These are phyloP conservation scores for Exocentrus adspersus DNA, from an alignment of 2,888 invertebrate species.

Conservation along the genomic window DNA sequence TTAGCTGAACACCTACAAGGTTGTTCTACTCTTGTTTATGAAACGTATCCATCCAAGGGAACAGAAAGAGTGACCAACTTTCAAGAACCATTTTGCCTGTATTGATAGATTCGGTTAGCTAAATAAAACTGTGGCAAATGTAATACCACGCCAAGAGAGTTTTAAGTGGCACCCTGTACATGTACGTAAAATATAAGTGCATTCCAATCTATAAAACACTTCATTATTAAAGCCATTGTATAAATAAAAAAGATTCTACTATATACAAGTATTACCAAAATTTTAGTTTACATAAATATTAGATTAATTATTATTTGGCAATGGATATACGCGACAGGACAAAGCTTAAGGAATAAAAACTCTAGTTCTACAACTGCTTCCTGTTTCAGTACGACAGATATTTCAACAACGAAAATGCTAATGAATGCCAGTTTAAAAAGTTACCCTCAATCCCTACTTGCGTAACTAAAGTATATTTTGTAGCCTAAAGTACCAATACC, in stretches of 20 bases:
- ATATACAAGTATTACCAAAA: neutral
- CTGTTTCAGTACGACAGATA: neutral
- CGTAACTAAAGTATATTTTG: neutral
- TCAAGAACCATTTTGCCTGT: too few relatives aligned
- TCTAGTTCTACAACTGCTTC: neutral
- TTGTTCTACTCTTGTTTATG: too few relatives aligned
- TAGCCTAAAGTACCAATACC: neutral
- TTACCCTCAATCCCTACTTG: neutral
- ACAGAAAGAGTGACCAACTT: too few relatives aligned
- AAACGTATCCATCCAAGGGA: too few relatives aligned
- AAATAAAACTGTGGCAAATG: too few relatives aligned
- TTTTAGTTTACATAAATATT: neutral
- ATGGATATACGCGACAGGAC: neutral
- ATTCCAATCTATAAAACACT: neutral
- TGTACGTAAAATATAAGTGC: neutral
- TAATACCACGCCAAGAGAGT: neutral
- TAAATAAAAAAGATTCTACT: neutral
- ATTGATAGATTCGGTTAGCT: too few relatives aligned
- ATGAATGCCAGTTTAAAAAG: neutral
- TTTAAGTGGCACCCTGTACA: neutral
- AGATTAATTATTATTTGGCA: neutral
- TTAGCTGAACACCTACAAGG: too few relatives aligned
- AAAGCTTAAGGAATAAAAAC: neutral
- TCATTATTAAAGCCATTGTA: neutral
- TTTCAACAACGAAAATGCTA: too few relatives aligned